A percentile compares a stretch with the other conserved stretches of the same genome.
phyloP scores from a whole-genome alignment of 2,888 invertebrate species.

The Eurytoma californica region DNA sequence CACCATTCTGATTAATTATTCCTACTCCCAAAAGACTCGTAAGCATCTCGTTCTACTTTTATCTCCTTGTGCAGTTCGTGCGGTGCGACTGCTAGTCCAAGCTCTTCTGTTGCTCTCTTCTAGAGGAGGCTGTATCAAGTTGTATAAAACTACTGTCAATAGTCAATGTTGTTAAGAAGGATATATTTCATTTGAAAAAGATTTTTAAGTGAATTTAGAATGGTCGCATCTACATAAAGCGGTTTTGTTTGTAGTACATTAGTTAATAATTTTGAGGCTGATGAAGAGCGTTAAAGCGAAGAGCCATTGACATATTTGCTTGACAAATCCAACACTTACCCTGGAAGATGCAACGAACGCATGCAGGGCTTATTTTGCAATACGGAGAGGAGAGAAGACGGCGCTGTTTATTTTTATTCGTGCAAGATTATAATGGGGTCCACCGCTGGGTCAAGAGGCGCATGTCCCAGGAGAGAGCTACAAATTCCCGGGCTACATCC shows the following conservation, averaged over 20 bases:
- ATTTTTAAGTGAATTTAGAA: too few relatives aligned
- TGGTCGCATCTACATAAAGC: too few relatives aligned
- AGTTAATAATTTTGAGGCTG: background rate
- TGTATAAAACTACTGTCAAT: too few relatives aligned
- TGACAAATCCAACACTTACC: slow-evolving; percentile 19
- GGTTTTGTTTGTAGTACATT: too few relatives aligned
- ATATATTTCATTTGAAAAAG: too few relatives aligned
- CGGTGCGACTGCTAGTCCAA: background rate
- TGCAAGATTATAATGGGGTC: slow-evolving; percentile 19
- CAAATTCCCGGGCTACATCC: slow-evolving; percentile 50
- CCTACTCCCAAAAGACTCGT: slow-evolving; percentile 30
- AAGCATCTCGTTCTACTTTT: slow-evolving; percentile 36
- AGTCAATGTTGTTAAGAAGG: too few relatives aligned
- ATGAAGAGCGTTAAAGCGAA: slow-evolving; percentile 19
- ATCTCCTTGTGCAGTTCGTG: background rate
- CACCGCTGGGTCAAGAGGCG: background rate
- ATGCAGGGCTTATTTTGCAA: too few relatives aligned
- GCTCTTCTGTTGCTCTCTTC: background rate
- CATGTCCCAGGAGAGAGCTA: slow-evolving; percentile 54
- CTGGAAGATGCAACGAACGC: background rate
- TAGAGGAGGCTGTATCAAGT: too few relatives aligned
- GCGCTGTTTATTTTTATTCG: slow-evolving; percentile 28
- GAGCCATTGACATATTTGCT: slow-evolving; percentile 34
- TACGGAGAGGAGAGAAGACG: background rate
- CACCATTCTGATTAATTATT: slow-evolving; percentile 67